These are phyloP conservation scores for Stenchaetothrips biformis DNA, from an alignment of 2,888 invertebrate genomes.

Conservation along the genomic window DNA sequence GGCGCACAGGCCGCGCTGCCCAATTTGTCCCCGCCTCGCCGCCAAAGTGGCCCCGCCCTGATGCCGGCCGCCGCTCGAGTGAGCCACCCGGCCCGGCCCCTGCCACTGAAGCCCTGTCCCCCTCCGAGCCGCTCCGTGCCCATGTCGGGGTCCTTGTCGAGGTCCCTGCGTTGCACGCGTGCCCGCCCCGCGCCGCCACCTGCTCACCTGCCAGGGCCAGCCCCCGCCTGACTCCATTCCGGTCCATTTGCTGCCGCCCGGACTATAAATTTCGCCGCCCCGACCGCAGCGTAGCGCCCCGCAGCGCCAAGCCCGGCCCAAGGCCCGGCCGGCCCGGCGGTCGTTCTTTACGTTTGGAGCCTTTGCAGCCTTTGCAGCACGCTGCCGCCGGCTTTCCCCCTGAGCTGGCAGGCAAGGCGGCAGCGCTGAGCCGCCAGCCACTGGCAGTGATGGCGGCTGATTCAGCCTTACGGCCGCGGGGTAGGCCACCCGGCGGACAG, in stretches of 20 bases:
- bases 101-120: too few relatives aligned
- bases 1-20: too few relatives aligned
- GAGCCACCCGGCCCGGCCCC: too few relatives aligned
- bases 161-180: neutral
- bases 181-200: neutral
- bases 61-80: too few relatives aligned
- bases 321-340: neutral
- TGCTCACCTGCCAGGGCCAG: neutral
- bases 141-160: too few relatives aligned
- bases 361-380: neutral
- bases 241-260: conserved; percentile 12
- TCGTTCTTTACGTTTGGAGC: conserved; percentile 7
- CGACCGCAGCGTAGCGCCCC: neutral
- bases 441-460: neutral
- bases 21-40: too few relatives aligned
- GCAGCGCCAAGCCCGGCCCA: neutral
- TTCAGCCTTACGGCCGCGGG: neutral
- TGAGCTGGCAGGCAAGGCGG: neutral
- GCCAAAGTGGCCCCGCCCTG: too few relatives aligned
- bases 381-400: neutral
- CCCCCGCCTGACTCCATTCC: neutral
- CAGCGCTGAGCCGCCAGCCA: too few relatives aligned
- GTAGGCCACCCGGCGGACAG: neutral
- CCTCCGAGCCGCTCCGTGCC: too few relatives aligned
- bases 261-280: conserved; percentile 1